Base-by-base conservation (phyloP, 2,888 invertebrate genomes). In the Colletes collaris region DNA sequence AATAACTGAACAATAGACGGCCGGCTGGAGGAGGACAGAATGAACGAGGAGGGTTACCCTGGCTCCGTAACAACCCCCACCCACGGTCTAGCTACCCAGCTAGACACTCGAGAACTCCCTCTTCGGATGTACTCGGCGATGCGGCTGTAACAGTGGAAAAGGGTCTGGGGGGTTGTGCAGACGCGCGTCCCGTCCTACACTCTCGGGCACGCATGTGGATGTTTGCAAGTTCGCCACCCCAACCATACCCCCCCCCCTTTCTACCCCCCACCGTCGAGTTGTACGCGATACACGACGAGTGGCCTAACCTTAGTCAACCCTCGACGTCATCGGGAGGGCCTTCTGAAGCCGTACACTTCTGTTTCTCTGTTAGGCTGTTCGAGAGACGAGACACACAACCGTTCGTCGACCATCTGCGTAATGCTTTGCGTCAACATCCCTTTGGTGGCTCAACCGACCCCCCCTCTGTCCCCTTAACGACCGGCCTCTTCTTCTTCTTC, bases 1-100 rank as follows among this genome's bases (percentile, higher is more conserved):
- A 91, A 90, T 88, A 89, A 89, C 91, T 87, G 91, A 91, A 91
- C 91, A 91, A 91, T 91, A 84, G 77, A 84, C 81, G 77, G 62
- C 60, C 49, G 37, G 56, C 46, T 53, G 64, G 59, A 69, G 70
- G 64, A 74, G 74, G 79, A 77, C 63, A 53, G 76, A 53, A 78
- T 40, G 71, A 77, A 80, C 63, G 62, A 75, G 68, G 73, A 73
- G 64, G 44, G 58, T 40, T 40, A 40, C 40, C 40, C 7, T 7
- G 8, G 10, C 53, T 59, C 13, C 49, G 35, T 13, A n/a, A 11
- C 11, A 46, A 19, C 13, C 59, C 10, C 53, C n/a, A 6, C n/a
- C 55, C 11, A 44, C 37, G 58, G 64, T 49, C 13, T n/a, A 60
- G 44, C 49, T 37, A 19, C 64, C 74, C 59, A 53, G 65, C 53